Evolutionary conservation across 2,888 invertebrate species (phyloP).

Genomic region (Empis livida): DNA sequence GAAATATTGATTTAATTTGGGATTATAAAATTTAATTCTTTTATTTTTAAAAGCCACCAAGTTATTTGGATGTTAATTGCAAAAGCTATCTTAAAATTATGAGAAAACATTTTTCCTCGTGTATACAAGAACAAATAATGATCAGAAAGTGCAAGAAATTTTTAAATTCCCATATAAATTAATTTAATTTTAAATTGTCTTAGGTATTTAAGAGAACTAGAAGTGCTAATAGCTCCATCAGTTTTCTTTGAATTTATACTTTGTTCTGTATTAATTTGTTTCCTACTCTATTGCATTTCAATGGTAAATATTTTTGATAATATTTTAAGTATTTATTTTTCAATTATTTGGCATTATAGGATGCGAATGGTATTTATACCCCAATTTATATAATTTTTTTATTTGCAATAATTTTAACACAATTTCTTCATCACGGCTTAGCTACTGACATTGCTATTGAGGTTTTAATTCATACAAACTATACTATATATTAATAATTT

Average conservation of each 20-base stretch:
- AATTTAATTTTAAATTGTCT: background rate
- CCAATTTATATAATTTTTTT: background rate
- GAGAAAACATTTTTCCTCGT: background rate
- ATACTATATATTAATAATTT: too few species aligned
- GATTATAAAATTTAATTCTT: too few species aligned
- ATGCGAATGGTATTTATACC: background rate
- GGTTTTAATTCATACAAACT: background rate
- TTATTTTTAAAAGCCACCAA: too few species aligned
- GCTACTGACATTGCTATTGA: background rate
- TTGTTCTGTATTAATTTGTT: background rate
- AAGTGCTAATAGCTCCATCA: background rate
- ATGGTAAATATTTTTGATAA: background rate
- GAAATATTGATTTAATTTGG: background rate
- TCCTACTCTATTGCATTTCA: background rate
- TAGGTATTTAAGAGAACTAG: background rate
- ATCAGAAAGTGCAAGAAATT: background rate
- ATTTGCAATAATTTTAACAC: background rate
- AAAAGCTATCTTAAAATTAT: background rate
- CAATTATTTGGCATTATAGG: background rate
- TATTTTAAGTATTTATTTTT: background rate
- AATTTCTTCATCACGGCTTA: background rate
- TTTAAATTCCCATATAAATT: background rate
- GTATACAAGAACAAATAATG: background rate
- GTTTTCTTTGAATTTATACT: background rate
- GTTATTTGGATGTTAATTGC: background rate